These are phyloP conservation scores for Agrochola macilenta DNA, from an alignment of 2,888 invertebrate species.

Conservation along the genomic window DNA sequence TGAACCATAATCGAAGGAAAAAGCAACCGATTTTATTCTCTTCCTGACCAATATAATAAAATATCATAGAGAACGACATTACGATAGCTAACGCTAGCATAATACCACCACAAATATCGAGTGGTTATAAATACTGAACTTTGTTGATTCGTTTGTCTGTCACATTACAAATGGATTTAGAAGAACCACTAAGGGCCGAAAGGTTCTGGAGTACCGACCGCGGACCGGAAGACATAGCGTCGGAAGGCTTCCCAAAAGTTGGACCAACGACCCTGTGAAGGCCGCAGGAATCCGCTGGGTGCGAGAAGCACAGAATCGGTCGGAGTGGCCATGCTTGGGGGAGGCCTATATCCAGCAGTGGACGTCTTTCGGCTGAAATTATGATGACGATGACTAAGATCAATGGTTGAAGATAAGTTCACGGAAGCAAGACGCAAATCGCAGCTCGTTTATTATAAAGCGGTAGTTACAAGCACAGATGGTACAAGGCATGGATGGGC, in stretches of 20 bases:
- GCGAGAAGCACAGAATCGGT: background rate
- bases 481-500: too few relatives aligned
- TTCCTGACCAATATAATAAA: background rate
- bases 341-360: too few relatives aligned
- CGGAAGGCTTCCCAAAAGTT: background rate
- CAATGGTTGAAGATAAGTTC: background rate
- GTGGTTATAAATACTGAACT: slow-evolving; percentile 4
- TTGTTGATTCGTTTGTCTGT: background rate
- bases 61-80: background rate
- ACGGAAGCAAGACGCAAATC: background rate
- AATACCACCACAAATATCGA: slow-evolving; percentile 29
- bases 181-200: background rate
- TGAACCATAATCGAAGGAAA: background rate
- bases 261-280: too few relatives aligned
- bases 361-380: too few relatives aligned
- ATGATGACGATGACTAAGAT: too few relatives aligned
- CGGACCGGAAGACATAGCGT: background rate
- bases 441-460: too few relatives aligned
- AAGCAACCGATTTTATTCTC: background rate
- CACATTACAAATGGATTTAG: background rate
- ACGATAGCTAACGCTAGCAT: slow-evolving; percentile 18
- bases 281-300: too few relatives aligned
- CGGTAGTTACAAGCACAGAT: too few relatives aligned
- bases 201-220: background rate
- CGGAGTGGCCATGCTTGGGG: too few relatives aligned